Conservation (phyloP, 1,140 invertebrate genomes). For the Tetramorium alpestre region DNA sequence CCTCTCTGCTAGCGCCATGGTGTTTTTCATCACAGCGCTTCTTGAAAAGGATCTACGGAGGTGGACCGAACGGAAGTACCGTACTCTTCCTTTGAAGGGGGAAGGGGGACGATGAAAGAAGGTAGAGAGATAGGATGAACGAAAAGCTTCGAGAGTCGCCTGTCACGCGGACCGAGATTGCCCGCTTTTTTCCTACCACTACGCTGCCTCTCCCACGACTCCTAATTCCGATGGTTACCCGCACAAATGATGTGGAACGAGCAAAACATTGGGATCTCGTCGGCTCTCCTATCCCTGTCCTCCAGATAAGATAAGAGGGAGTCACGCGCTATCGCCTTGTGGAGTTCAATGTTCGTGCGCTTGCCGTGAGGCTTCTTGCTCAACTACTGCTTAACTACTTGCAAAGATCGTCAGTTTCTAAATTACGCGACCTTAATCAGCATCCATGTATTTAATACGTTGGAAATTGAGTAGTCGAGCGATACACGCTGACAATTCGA, state of each 20-base stretch:
- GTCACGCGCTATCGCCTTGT: conserved; percentile 68
- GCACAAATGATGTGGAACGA: conserved; percentile 71
- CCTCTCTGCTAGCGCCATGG: conserved; percentile 49
- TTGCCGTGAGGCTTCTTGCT: conserved; percentile 63
- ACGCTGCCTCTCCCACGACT: conserved; percentile 30
- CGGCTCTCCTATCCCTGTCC: conserved; percentile 47
- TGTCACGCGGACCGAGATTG: conserved; percentile 67
- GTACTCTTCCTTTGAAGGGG: conserved; percentile 48
- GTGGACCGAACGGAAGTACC: conserved; percentile 65
- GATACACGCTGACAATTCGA: neutral
- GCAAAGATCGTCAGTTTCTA: conserved; percentile 70
- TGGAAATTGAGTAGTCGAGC: neutral
- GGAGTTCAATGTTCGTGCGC: conserved; percentile 67
- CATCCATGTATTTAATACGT: conserved; percentile 49
- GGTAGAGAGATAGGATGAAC: conserved; percentile 26
- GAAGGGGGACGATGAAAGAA: conserved; percentile 24
- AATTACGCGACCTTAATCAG: conserved; percentile 67
- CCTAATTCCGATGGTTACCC: conserved; percentile 56
- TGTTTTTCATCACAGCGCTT: conserved; percentile 65
- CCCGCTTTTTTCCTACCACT: conserved; percentile 60
- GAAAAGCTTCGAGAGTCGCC: conserved; percentile 60
- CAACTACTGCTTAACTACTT: conserved; percentile 72
- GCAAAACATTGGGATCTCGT: conserved; percentile 69
- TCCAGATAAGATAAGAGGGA: conserved; percentile 61
- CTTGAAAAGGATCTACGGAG: conserved; percentile 64